A percentile compares a stretch with the other conserved stretches of the same genome.
phyloP scores from a whole-genome alignment of 23 tunicate species.

The Aplidium turbinatum region DNA sequence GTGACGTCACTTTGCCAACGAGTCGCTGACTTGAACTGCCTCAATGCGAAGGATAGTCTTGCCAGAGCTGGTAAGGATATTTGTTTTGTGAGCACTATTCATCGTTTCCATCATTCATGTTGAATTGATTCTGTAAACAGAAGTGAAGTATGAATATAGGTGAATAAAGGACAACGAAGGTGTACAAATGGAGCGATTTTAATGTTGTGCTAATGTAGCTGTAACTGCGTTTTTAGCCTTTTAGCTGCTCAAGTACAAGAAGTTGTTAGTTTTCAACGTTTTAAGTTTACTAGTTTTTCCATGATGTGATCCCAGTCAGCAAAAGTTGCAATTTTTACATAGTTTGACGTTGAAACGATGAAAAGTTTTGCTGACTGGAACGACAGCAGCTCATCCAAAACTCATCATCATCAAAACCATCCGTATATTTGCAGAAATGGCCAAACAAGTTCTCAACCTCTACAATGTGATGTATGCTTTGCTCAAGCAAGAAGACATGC shows the following conservation, averaged over 20 bases:
- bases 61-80: slow-evolving; percentile 61
- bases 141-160: too few relatives aligned
- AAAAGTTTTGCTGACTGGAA: too few relatives aligned
- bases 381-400: too few relatives aligned
- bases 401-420: too few relatives aligned
- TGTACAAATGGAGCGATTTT: not conserved
- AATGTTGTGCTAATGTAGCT: not conserved
- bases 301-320: too few relatives aligned
- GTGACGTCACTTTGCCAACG: slow-evolving; percentile 58
- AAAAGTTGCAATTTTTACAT: too few relatives aligned
- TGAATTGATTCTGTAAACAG: not conserved
- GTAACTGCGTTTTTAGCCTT: not conserved
- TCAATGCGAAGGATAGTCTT: slow-evolving; percentile 42
- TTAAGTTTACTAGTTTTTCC: too few relatives aligned
- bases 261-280: too few relatives aligned
- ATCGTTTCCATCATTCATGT: not conserved
- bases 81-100: not conserved
- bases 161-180: too few relatives aligned
- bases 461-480: slow-evolving; percentile 29
- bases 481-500: slow-evolving; percentile 15
- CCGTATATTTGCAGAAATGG: slow-evolving; percentile 57
- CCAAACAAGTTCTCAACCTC: slow-evolving; percentile 46
- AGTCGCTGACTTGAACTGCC: slow-evolving; percentile 43
- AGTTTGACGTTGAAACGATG: too few relatives aligned
- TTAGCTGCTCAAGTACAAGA: not conserved